Conservation (phyloP, 1,140 invertebrate species). For the Wasmannia auropunctata region DNA sequence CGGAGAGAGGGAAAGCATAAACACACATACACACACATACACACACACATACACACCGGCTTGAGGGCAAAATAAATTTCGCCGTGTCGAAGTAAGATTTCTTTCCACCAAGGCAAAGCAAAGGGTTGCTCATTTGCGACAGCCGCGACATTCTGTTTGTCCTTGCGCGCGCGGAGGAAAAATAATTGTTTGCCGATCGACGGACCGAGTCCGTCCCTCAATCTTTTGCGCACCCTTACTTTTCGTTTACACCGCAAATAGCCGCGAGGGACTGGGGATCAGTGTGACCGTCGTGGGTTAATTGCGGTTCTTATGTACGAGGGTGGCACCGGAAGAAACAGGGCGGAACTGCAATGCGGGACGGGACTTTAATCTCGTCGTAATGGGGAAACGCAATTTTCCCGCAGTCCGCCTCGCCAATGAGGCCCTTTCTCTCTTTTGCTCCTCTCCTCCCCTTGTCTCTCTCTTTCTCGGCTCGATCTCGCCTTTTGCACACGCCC, state of each 20-base stretch:
- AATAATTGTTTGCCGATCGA: constrained; percentile 72
- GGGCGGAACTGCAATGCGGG: constrained; percentile 61
- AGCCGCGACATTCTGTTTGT: constrained; percentile 51
- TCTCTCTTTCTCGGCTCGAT: constrained; percentile 50
- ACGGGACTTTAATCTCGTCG: constrained; percentile 74
- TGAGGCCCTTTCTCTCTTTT: constrained; percentile 48
- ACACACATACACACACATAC: not conserved
- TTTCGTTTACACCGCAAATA: constrained; percentile 74
- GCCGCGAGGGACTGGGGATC: constrained; percentile 33
- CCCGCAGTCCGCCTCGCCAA: constrained; percentile 63
- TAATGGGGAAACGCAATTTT: constrained; percentile 76
- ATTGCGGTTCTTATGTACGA: constrained; percentile 74
- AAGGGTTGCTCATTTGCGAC: constrained; percentile 62
- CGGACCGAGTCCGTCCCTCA: not conserved
- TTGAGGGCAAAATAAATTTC: constrained; percentile 12
- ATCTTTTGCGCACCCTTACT: constrained; percentile 56
- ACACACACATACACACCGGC: not conserved
- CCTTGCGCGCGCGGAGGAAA: constrained; percentile 30
- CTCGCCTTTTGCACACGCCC: constrained; percentile 53
- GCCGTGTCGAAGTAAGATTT: not conserved
- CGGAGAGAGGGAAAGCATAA: not conserved
- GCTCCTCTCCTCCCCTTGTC: too few species aligned
- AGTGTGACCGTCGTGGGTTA: constrained; percentile 60
- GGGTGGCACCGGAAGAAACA: not conserved
- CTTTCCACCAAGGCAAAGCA: constrained; percentile 40